Conservation (phyloP, 2,888 invertebrate genomes). For the Flexamia atlantica region DNA sequence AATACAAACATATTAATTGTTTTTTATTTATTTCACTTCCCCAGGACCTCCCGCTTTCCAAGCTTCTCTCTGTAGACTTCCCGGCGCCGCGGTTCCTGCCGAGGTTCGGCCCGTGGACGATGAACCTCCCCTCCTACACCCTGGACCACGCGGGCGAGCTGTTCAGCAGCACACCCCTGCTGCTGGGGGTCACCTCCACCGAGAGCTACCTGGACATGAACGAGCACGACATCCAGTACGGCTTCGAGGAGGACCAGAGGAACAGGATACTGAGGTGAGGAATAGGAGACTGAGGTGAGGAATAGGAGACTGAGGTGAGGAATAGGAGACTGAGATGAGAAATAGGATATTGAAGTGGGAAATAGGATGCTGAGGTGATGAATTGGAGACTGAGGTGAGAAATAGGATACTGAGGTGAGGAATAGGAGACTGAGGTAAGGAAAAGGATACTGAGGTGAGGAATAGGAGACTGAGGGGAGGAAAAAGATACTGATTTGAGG, state of each 20-base stretch:
- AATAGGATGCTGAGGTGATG: too few species aligned
- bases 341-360: too few species aligned
- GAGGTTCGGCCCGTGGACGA: constrained; percentile 70
- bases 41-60: constrained; percentile 41
- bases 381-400: too few species aligned
- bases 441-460: too few species aligned
- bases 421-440: too few species aligned
- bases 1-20: too few species aligned
- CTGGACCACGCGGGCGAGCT: constrained; percentile 84
- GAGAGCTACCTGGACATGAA: constrained; percentile 87
- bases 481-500: too few species aligned
- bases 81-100: constrained; percentile 81
- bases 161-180: constrained; percentile 84
- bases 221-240: constrained; percentile 77
- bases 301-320: too few species aligned
- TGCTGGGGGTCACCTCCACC: constrained; percentile 85
- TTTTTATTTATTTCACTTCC: not conserved
- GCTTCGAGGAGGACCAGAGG: constrained; percentile 89
- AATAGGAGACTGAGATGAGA: too few species aligned
- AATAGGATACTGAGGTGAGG: too few species aligned
- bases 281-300: too few species aligned
- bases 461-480: too few species aligned
- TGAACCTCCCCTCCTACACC: constrained; percentile 85
- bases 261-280: constrained; percentile 81
- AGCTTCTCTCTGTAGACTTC: constrained; percentile 51